Conservation (phyloP, 2,797 vertebrate genomes). For the Synanceia verrucosa region DNA sequence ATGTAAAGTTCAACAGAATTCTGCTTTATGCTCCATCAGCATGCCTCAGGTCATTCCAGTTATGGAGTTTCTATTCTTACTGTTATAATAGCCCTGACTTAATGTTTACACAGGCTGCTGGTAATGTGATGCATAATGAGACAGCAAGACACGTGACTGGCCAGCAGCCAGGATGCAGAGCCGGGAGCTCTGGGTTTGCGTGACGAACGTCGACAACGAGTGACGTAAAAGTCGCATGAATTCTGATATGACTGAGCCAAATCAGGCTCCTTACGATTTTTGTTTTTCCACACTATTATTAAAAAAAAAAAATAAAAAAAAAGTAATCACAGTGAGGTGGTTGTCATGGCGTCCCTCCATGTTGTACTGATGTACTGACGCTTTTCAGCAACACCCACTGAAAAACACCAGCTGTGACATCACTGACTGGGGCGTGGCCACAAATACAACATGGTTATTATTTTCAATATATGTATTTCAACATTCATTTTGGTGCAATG, state of each 20-base stretch:
- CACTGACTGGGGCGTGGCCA: neutral
- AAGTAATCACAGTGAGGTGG: neutral
- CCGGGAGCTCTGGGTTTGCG: no score
- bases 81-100: neutral
- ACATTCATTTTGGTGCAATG: neutral
- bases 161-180: no score
- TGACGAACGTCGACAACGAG: no score
- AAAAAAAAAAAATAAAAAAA: neutral
- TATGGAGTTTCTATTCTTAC: slow-evolving; percentile 1
- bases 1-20: neutral
- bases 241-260: no score
- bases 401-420: neutral
- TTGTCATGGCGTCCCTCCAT: neutral
- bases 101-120: slow-evolving; percentile 5
- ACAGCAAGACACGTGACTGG: neutral
- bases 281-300: neutral
- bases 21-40: neutral
- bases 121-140: slow-evolving; percentile 16
- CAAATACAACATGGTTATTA: neutral
- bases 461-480: no score
- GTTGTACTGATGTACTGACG: neutral
- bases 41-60: slow-evolving; percentile 3
- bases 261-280: neutral
- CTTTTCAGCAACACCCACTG: neutral
- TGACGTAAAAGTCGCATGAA: no score